A percentile compares a stretch with the other conserved stretches of the same genome.
phyloP scores from a whole-genome alignment of 2,888 invertebrate genomes.

The Idaea straminata region DNA sequence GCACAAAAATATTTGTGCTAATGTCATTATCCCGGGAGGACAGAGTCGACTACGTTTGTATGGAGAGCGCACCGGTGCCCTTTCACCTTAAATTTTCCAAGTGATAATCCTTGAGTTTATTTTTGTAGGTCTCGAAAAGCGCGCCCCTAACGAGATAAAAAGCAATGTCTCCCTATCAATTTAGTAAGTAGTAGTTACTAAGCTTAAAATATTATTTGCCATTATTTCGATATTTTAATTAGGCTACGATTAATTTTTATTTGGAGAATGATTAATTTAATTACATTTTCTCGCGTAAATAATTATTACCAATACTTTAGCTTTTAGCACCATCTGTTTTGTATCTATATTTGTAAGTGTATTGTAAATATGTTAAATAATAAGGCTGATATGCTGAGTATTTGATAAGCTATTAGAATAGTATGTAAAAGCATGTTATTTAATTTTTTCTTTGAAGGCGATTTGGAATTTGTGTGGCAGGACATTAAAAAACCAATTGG shows the following conservation, averaged over 20 bases:
- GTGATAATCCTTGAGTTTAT: background rate
- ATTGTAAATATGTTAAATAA: slow-evolving; percentile 75
- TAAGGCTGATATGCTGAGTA: slow-evolving; percentile 56
- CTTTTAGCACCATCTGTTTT: slow-evolving; percentile 33
- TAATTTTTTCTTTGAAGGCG: slow-evolving; percentile 14
- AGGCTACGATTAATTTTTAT: background rate
- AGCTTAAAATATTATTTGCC: slow-evolving; percentile 28
- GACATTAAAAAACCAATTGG: slow-evolving; percentile 21
- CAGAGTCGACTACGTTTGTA: no score
- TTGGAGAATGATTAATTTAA: slow-evolving; percentile 3
- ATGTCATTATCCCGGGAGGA: no score
- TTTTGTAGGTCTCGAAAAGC: slow-evolving; percentile 13
- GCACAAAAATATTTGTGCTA: no score
- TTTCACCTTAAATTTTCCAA: background rate
- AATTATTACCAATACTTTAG: slow-evolving; percentile 9
- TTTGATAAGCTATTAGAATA: slow-evolving; percentile 43
- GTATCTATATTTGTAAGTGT: slow-evolving; percentile 40
- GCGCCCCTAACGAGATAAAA: background rate
- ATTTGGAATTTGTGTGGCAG: slow-evolving; percentile 19
- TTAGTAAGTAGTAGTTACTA: slow-evolving; percentile 16
- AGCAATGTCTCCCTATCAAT: slow-evolving; percentile 11
- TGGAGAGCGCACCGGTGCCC: no score
- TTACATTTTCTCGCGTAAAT: slow-evolving; percentile 6
- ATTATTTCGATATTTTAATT: slow-evolving; percentile 16
- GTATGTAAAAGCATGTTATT: background rate